phyloP scores from a whole-genome alignment of 2,113 vertebrate genomes.

The Stigmatopora nigra region DNA sequence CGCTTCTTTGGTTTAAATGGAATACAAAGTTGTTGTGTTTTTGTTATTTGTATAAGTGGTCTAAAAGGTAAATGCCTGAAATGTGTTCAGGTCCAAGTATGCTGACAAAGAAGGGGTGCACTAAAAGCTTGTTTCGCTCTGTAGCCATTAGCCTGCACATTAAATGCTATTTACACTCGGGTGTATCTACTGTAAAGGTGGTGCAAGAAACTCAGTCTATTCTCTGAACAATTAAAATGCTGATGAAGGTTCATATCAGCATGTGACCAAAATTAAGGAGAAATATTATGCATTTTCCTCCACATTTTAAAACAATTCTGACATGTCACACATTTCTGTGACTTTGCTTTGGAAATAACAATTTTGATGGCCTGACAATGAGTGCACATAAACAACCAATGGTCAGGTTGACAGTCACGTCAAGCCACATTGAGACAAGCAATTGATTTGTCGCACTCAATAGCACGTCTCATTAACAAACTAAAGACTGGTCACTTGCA shows the following conservation, averaged over 20 bases:
- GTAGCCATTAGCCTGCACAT: constrained; percentile 3
- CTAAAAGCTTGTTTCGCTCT: not conserved
- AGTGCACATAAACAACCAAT: not conserved
- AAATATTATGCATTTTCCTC: not conserved
- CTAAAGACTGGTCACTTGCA: too few species aligned
- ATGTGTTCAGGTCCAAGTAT: not conserved
- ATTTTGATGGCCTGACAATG: not conserved
- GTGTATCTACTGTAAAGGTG: not conserved
- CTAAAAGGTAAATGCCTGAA: not conserved
- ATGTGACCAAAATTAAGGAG: not conserved
- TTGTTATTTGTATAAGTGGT: not conserved
- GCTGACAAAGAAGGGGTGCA: constrained; percentile 4
- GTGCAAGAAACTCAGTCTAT: not conserved
- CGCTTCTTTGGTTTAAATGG: not conserved
- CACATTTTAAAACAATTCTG: not conserved
- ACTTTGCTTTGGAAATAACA: not conserved
- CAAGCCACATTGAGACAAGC: not conserved
- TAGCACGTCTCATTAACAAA: too few species aligned
- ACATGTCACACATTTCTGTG: not conserved
- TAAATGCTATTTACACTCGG: constrained; percentile 3
- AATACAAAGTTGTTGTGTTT: not conserved
- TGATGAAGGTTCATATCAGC: too few species aligned
- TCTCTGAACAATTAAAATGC: not conserved
- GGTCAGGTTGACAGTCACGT: not conserved
- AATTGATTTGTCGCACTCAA: too few species aligned